Evolutionary conservation across 1,140 invertebrate genomes (phyloP), one percentile per base, ranked within the genome.

Genomic region (Drosophila varians): DNA sequence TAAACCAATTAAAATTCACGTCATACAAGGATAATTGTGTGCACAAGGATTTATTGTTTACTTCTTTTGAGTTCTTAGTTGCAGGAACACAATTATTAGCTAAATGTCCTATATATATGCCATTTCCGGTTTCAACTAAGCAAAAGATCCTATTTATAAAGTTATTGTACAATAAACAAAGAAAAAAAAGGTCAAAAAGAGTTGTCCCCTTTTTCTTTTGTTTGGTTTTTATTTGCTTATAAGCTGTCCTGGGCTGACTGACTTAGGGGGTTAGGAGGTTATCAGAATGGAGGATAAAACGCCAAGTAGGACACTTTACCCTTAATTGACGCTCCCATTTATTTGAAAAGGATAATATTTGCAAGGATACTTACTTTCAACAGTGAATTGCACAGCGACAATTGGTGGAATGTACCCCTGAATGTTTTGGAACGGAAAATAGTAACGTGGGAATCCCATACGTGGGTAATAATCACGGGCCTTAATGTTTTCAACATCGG

Each of bases 401-500:
- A 98, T 93, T 40, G 97, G 97, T 83, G 96, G 97, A 58, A 96
- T 93, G 90, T 98, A 98, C 14, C 96, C 96, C 43, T 94, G 94
- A 78, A 94, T 93, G 90, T 96, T 96, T 91, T 92, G 93, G 92
- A 95, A 96, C n/a, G 96, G 96, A 92, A 96, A 96, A 91, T 94
- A 97, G 89, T 93, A 96, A 8, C 94, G 93, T 21, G 95, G 95
- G 91, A 96, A 96, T 54, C 95, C 95, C 61, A 94, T 94, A 38
- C 93, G 92, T 25, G 96, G 96, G 79, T 95, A 94, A 92, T 96
- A 97, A 61, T 95, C 93, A 76, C 98, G 94, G 0, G 95, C 93
- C 23, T 96, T 97, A 83, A 98, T 96, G 92, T 98, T 97, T 91
- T 98, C 97, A 68, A 95, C 93, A 90, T 98, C 97, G 36, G 96